Evolutionary conservation across 2,113 vertebrate genomes (phyloP), one percentile per base, ranked within the genome.

Genomic region (Lathamus discolor): DNA sequence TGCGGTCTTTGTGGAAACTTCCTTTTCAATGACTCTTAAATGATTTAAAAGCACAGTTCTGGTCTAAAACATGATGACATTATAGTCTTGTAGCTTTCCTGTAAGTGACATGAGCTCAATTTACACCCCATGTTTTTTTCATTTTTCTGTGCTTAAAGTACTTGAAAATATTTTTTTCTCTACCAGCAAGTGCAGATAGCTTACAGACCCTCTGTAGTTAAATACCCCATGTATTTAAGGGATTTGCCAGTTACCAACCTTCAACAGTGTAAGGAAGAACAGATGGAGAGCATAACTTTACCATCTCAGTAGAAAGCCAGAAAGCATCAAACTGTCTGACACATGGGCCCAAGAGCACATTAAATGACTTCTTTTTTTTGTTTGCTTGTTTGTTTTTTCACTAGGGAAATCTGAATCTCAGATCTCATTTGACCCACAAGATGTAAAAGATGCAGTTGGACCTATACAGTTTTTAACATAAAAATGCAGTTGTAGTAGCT

Each of bases 251-350:
- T 92, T 92, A 91, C 24, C 76, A 89, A 96, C 84, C 51, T 88
- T 94, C 80, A 86, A 12, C 57, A 72, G 80, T 88, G 74, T 79
- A 96, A 93, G 74, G 86, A 94, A 88, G 88, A 94, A 63, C 95
- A 97, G 95, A 96, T 94, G 93, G 93, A 88, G 85, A 93, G 83
- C 61, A 94, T 90, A 93, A 75, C 48, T 96, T 90, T 48, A 61
- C 80, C 72, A 64, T 49, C 33, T 92, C 13, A 1, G 73, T 73
- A 73, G 77, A 92, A 91, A 95, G 95, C 88, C 95, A 97, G 90
- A 96, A 95, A 66, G 11, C 52, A 92, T 96, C 88, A 96, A 96
- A 94, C 44, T 82, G 52, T 64, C 61, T 82, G 35, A 92, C 48
- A 72, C 17, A 4, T 6, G 18, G 68, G 46, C 51, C 82, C 76